Percentiles rank a stretch among this genome's conserved stretches.
Conservation (phyloP, 64 coral and sea anemone species). For the Montipora efflorescens region DNA sequence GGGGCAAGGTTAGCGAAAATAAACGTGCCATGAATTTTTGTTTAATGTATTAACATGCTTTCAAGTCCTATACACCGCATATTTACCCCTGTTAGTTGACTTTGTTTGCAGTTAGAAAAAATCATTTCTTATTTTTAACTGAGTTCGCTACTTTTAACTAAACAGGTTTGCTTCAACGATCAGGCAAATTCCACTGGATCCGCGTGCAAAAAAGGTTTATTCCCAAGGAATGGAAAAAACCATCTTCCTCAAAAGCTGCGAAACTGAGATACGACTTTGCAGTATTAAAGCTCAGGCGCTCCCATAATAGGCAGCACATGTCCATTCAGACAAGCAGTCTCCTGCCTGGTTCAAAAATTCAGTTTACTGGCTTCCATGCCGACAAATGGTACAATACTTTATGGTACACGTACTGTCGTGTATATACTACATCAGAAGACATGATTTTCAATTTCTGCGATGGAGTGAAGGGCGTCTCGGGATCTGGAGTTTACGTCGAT, state of each 20-base stretch:
- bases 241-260: not conserved
- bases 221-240: constrained; percentile 54
- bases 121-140: too few species aligned
- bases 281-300: constrained; percentile 49
- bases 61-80: too few species aligned
- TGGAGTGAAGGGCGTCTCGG: constrained; percentile 66
- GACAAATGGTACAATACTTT: constrained; percentile 65
- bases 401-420: constrained; percentile 51
- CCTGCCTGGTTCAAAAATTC: constrained; percentile 59
- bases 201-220: constrained; percentile 50
- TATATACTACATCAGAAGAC: constrained; percentile 33
- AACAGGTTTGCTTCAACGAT: constrained; percentile 57
- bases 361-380: constrained; percentile 70
- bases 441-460: constrained; percentile 68
- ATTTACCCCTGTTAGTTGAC: too few species aligned
- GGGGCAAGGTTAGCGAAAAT: too few species aligned
- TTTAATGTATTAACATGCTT: too few species aligned
- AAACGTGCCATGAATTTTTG: too few species aligned
- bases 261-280: constrained; percentile 65
- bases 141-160: not conserved
- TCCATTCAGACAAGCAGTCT: constrained; percentile 39
- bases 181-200: constrained; percentile 69
- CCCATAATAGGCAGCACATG: constrained; percentile 58
- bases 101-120: not conserved
- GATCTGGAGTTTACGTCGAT: constrained; percentile 65